A percentile compares a stretch with the other conserved stretches of the same genome.
Evolutionary conservation across 2,113 vertebrate genomes (phyloP).

Genomic region (Plotosus lineatus): DNA sequence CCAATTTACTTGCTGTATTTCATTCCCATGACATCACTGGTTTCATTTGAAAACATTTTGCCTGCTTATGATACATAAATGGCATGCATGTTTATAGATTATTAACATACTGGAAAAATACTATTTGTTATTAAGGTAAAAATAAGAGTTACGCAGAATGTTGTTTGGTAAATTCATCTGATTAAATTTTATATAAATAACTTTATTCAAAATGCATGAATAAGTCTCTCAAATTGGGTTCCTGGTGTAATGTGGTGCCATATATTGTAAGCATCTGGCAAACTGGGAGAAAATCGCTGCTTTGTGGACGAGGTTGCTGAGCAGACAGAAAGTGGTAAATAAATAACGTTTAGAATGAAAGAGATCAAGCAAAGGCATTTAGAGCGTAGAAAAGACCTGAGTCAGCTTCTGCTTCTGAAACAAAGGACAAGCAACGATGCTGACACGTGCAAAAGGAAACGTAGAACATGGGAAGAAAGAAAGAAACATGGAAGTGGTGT

Average conservation of each 20-base stretch:
- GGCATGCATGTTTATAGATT: not conserved
- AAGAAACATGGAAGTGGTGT: not conserved
- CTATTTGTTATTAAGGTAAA: constrained; percentile 18
- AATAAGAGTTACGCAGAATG: not conserved
- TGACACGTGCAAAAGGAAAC: constrained; percentile 31
- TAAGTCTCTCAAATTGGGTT: not conserved
- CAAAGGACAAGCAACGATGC: constrained; percentile 3
- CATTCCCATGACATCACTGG: not conserved
- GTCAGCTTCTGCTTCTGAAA: constrained; percentile 10
- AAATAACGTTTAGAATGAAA: constrained; percentile 11
- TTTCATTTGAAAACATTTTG: not conserved
- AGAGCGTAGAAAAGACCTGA: constrained; percentile 14
- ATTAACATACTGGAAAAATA: not conserved
- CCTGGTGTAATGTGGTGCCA: not conserved
- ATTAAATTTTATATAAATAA: constrained; percentile 8
- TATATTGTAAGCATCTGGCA: constrained; percentile 11
- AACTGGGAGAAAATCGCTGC: not conserved
- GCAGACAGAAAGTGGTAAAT: constrained; percentile 17
- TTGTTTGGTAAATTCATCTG: not conserved
- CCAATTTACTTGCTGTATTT: not conserved
- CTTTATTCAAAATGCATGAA: not conserved
- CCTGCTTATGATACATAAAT: not conserved
- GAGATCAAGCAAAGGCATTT: not conserved
- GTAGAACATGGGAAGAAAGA: constrained; percentile 20
- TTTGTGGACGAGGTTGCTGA: constrained; percentile 28